Evolutionary conservation across 1,140 invertebrate genomes (phyloP), one percentile per base, ranked within the genome.

Genomic region (Chelonus insularis): DNA sequence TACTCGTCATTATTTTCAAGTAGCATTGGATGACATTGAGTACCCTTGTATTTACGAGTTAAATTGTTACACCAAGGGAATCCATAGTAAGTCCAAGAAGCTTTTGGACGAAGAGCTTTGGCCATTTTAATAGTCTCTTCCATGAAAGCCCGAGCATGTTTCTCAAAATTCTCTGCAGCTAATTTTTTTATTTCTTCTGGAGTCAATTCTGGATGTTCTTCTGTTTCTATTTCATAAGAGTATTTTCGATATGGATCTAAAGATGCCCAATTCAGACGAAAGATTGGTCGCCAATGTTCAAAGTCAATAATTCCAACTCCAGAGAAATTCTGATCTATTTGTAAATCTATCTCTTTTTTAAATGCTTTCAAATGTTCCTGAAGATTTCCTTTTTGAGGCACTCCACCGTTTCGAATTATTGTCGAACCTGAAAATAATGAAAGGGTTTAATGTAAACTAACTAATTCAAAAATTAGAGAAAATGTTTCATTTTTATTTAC

Each of bases 11-110:
- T 91, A 68, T 90, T 89, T 47, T 71, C 60, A 1, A 75, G 37
- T 0, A 87, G 82, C 14, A 80, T 71, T 0, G 84, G 66, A 63
- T 72, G 62, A 58, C 89, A 91, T 0, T 76, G 65, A 0, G 69
- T 39, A 36, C 62, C 65, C 20, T 68, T 74, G 39, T 87, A 84
- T 8, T 79, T 77, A 21, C 84, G 84, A 7, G 84, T 83, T 75
- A 86, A 86, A 73, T 92, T 92, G 74, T 86, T 91, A 77, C 91
- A 93, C 72, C 91, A 89, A 0, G 91, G 91, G 76, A 88, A 93
- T 6, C 86, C 89, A 70, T 93, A 94, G 74, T 92, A 94, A 0
- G 90, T 89, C 91, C 91, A 93, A 3, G 70, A 72, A 0, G 88
- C 91, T 0, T 79, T 72, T 0, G 91, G 90, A 11, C 91, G 75